Conservation (phyloP, 2,888 invertebrate species). For the Clepsis dumicolana region DNA sequence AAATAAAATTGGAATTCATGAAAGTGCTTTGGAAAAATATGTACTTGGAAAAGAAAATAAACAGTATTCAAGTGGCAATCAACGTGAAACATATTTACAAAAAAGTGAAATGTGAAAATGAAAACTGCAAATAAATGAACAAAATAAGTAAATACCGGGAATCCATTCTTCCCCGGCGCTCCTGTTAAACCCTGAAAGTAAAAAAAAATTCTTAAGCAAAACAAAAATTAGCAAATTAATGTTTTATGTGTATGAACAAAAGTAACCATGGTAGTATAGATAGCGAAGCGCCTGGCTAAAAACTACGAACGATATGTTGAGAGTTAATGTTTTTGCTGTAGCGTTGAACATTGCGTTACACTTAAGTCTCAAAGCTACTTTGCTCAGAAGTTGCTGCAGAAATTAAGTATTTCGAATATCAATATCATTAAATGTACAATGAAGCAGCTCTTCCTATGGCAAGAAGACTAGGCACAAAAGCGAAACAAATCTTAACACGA, state of each 20-base stretch:
- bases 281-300: conserved; percentile 4
- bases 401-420: too few species aligned
- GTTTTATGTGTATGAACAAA: neutral
- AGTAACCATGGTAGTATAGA: neutral
- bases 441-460: too few species aligned
- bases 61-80: neutral
- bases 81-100: conserved; percentile 34
- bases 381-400: too few species aligned
- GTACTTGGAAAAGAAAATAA: conserved; percentile 2
- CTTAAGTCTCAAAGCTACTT: too few species aligned
- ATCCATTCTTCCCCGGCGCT: conserved; percentile 94
- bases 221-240: conserved; percentile 54
- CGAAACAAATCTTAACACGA: too few species aligned
- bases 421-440: too few species aligned
- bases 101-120: conserved; percentile 56
- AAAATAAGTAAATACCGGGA: conserved; percentile 90
- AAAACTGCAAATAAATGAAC: conserved; percentile 75
- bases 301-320: neutral
- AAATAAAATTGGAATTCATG: neutral
- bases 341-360: too few species aligned
- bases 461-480: too few species aligned
- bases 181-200: conserved; percentile 91
- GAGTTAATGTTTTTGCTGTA: neutral
- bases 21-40: neutral
- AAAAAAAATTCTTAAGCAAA: conserved; percentile 55